Evolutionary conservation across 1,140 invertebrate genomes (phyloP), one percentile per base, ranked within the genome.

Genomic region (Apis laboriosa): DNA sequence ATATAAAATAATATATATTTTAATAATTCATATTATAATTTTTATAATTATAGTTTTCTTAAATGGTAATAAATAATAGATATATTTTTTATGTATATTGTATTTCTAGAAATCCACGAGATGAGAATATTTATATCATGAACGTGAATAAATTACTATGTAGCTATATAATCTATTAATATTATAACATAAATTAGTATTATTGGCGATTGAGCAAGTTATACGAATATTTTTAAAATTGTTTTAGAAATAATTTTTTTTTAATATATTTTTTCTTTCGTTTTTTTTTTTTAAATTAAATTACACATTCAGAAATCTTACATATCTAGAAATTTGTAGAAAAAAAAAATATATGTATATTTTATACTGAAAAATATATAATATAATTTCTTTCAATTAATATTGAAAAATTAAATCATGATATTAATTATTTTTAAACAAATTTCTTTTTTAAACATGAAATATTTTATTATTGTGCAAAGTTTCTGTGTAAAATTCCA

Each of bases 131-230:
- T 19, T 43, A 34, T 43, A 49, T 55, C 53, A 53, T n/a, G 71
- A 19, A 76, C 61, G n/a, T n/a, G 12, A 51, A 56, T 60, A 67
- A 86, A 84, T 84, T 80, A 84, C 61, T 72, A 71, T 84, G 66
- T 60, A 58, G 28, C 56, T 28, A 67, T 77, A 71, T 74, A 87
- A 88, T 81, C 82, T 85, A 84, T 87, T 87, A 88, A 84, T 43
- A 64, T 63, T 43, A 43, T 43, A 34, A 34, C 34, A 3, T 34
- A 34, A 34, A 34, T 43, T 43, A 43, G 34, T 43, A 43, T 43
- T 81, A 88, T 88, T 87, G 78, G 24, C 82, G 55, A 76, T 86
- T 79, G 81, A 86, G 68, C 73, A 63, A 61, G 51, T 28, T 34
- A 34, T 4, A 34, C 2, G 34, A 43, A 43, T 43, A 43, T 43